Percentiles rank a stretch among this genome's conserved stretches.
phyloP scores from a whole-genome alignment of 2,797 vertebrate genomes.

The Meda fulgida region DNA sequence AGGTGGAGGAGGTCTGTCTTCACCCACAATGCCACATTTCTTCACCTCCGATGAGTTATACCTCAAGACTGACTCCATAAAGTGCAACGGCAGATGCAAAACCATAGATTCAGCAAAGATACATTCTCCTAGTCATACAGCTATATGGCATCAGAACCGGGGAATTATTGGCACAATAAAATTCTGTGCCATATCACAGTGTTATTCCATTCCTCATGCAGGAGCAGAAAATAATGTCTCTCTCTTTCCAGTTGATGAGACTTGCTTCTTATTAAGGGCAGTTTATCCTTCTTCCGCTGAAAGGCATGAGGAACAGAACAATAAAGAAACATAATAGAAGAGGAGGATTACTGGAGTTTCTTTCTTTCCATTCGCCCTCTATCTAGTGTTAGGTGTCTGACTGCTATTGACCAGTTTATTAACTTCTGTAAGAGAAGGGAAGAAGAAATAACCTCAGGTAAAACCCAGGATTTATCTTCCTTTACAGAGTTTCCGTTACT shows the following conservation, averaged over 20 bases:
- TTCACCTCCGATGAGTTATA: not conserved
- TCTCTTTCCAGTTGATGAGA: conserved; percentile 60
- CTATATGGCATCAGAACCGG: conserved; percentile 47
- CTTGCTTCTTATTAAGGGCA: conserved; percentile 65
- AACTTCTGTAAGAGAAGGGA: conserved; percentile 47
- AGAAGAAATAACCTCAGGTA: conserved; percentile 45
- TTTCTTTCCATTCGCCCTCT: conserved; percentile 34
- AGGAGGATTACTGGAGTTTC: conserved; percentile 56
- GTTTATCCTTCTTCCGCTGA: conserved; percentile 58
- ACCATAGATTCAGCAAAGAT: conserved; percentile 59
- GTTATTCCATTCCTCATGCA: conserved; percentile 65
- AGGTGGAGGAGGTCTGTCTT: conserved; percentile 16
- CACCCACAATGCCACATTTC: not conserved
- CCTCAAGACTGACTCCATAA: conserved; percentile 19
- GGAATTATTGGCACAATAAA: conserved; percentile 61
- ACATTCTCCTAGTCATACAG: conserved; percentile 49
- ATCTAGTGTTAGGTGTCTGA: conserved; percentile 11
- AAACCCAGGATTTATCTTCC: conserved; percentile 43
- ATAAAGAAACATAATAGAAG: conserved; percentile 64
- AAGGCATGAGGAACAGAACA: conserved; percentile 56
- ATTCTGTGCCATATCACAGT: conserved; percentile 55
- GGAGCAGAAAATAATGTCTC: conserved; percentile 48
- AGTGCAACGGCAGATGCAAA: conserved; percentile 45
- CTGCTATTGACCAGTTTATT: conserved; percentile 58
- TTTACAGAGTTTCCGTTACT: conserved; percentile 27